phyloP scores from a whole-genome alignment of 2,113 vertebrate species.

The Amphilophus citrinellus region DNA sequence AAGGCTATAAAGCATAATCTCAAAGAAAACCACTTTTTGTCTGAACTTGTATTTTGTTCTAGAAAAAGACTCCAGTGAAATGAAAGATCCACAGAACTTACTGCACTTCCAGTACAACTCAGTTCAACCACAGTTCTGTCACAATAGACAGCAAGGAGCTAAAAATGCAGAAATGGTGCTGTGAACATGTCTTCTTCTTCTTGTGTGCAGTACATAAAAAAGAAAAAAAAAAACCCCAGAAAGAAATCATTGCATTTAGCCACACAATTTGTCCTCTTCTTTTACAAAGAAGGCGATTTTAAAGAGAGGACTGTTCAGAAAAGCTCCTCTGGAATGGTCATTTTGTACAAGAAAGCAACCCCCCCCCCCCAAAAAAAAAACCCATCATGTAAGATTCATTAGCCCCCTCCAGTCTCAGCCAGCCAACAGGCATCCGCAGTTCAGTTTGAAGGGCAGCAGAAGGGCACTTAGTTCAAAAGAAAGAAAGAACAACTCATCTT shows the following conservation, averaged over 20 bases:
- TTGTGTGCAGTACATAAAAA: slow-evolving; percentile 23
- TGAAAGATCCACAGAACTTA: neutral
- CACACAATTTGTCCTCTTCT: slow-evolving; percentile 25
- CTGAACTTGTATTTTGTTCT: neutral
- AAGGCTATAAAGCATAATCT: slow-evolving; percentile 4
- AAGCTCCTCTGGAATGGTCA: slow-evolving; percentile 50
- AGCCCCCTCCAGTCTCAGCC: slow-evolving; percentile 28
- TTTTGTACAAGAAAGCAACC: slow-evolving; percentile 52
- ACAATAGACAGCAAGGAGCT: slow-evolving; percentile 33
- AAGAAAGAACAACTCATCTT: slow-evolving; percentile 15
- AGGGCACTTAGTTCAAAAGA: slow-evolving; percentile 59
- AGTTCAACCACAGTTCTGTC: slow-evolving; percentile 44
- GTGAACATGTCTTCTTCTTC: slow-evolving; percentile 11
- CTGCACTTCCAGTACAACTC: slow-evolving; percentile 4
- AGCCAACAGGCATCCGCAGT: slow-evolving; percentile 19
- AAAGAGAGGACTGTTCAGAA: slow-evolving; percentile 12
- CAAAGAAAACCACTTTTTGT: slow-evolving; percentile 6
- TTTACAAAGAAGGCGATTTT: slow-evolving; percentile 41
- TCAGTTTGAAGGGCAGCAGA: slow-evolving; percentile 58
- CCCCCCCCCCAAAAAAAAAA: slow-evolving; percentile 28
- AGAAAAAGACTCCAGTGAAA: neutral
- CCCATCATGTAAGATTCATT: slow-evolving; percentile 68
- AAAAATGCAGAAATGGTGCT: slow-evolving; percentile 12
- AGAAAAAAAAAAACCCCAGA: neutral
- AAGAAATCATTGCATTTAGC: slow-evolving; percentile 53